These are phyloP conservation scores for Anthophora plumipes DNA, from an alignment of 2,888 invertebrate species.

Conservation along the genomic window DNA sequence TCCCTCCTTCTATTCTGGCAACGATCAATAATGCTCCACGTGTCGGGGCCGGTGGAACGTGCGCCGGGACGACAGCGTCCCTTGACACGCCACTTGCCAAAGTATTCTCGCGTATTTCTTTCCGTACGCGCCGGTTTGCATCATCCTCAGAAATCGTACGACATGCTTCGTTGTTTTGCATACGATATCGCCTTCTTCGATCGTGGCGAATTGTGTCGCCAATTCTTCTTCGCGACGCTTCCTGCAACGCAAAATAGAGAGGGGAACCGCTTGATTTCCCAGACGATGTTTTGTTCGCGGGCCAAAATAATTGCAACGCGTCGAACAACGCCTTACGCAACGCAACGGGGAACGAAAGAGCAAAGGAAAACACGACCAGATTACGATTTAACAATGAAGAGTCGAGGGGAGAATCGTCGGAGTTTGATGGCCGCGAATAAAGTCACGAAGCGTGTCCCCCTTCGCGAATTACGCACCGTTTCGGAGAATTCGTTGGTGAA, in stretches of 20 bases:
- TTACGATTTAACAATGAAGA: not conserved
- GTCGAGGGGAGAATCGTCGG: not conserved
- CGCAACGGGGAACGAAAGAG: not conserved
- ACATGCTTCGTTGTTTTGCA: constrained; percentile 15
- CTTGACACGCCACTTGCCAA: constrained; percentile 64
- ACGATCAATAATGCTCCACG: constrained; percentile 72
- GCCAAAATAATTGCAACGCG: constrained; percentile 56
- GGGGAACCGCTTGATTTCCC: constrained; percentile 1
- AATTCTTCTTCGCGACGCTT: constrained; percentile 28
- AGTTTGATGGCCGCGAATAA: not conserved
- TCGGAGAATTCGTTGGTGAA: not conserved
- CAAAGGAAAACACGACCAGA: not conserved
- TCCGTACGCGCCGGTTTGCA: constrained; percentile 55
- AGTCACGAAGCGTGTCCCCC: too few relatives aligned
- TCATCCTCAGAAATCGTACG: constrained; percentile 62
- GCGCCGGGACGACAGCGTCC: constrained; percentile 57
- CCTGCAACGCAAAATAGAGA: constrained; percentile 25
- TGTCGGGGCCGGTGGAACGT: constrained; percentile 55
- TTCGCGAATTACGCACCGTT: not conserved
- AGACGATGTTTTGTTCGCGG: constrained; percentile 25
- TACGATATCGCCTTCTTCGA: not conserved
- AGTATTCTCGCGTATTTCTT: constrained; percentile 60
- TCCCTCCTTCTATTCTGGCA: constrained; percentile 67
- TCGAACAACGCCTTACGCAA: constrained; percentile 47
- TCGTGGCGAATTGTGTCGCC: constrained; percentile 6